These are phyloP conservation scores for Erebia epiphron DNA, from an alignment of 2,888 invertebrate genomes.

Conservation along the genomic window DNA sequence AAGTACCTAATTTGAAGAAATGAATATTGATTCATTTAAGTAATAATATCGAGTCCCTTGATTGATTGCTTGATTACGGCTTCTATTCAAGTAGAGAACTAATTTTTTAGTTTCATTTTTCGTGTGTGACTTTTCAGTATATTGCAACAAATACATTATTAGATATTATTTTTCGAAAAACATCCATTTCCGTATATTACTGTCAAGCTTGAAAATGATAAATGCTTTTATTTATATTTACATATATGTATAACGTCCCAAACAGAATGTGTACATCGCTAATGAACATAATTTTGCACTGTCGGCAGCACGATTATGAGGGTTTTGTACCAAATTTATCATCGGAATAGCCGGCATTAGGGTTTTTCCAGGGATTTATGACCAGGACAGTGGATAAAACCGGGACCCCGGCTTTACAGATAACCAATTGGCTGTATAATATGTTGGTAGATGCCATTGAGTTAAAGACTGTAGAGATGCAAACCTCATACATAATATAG, in stretches of 20 bases:
- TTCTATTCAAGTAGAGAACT: no score
- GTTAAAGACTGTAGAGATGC: no score
- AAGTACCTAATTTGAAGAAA: no score
- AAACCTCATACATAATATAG: no score
- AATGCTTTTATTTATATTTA: neutral
- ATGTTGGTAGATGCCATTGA: neutral
- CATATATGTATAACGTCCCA: neutral
- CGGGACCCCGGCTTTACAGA: neutral
- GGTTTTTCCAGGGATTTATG: conserved; percentile 5
- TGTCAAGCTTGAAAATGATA: neutral
- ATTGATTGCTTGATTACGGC: no score
- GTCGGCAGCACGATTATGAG: conserved; percentile 6
- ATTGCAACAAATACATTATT: no score
- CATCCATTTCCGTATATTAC: neutral
- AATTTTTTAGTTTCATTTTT: no score
- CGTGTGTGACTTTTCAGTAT: no score
- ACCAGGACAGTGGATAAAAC: conserved; percentile 1
- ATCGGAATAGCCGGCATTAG: neutral
- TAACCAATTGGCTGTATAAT: neutral
- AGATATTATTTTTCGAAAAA: no score
- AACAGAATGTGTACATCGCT: conserved; percentile 6
- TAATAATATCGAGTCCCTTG: no score
- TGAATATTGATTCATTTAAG: no score
- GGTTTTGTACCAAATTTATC: conserved; percentile 13
- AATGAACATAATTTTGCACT: conserved; percentile 3